phyloP scores from a whole-genome alignment of 1,140 invertebrate species.

The Daktulosphaira vitifoliae region DNA sequence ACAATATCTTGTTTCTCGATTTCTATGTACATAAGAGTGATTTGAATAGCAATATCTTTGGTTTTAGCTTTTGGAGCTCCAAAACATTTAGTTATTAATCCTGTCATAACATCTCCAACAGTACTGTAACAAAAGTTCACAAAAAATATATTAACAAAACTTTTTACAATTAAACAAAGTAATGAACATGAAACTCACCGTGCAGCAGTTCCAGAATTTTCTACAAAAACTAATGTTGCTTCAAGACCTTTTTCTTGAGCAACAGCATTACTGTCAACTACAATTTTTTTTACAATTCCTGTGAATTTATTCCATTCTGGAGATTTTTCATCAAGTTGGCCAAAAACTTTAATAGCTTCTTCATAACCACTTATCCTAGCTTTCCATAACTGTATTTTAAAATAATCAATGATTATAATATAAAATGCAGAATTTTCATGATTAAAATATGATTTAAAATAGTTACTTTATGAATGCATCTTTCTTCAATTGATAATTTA shows the following conservation, averaged over 20 bases:
- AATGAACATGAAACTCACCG: constrained; percentile 48
- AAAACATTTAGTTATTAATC: constrained; percentile 85
- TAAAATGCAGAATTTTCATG: not conserved
- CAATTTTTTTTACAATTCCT: constrained; percentile 91
- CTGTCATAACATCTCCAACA: constrained; percentile 77
- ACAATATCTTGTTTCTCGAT: constrained; percentile 90
- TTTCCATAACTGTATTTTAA: constrained; percentile 67
- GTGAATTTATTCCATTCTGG: constrained; percentile 87
- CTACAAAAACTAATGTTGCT: constrained; percentile 77
- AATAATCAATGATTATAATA: constrained; percentile 5
- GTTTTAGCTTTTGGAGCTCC: constrained; percentile 84
- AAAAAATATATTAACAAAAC: not conserved
- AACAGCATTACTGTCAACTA: constrained; percentile 85
- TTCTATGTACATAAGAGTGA: constrained; percentile 88
- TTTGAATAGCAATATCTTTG: constrained; percentile 79
- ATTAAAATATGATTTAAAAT: not conserved
- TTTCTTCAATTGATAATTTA: constrained; percentile 84
- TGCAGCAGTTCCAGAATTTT: constrained; percentile 75
- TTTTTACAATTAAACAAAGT: not conserved
- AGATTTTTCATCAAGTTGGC: constrained; percentile 81
- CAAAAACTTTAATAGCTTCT: constrained; percentile 81
- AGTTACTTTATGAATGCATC: constrained; percentile 75
- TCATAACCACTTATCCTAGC: constrained; percentile 88
- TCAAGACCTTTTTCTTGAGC: constrained; percentile 95
- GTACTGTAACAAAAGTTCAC: constrained; percentile 52